Base-by-base conservation (phyloP, 2,888 invertebrate species). In the Drosophila lacicola region DNA sequence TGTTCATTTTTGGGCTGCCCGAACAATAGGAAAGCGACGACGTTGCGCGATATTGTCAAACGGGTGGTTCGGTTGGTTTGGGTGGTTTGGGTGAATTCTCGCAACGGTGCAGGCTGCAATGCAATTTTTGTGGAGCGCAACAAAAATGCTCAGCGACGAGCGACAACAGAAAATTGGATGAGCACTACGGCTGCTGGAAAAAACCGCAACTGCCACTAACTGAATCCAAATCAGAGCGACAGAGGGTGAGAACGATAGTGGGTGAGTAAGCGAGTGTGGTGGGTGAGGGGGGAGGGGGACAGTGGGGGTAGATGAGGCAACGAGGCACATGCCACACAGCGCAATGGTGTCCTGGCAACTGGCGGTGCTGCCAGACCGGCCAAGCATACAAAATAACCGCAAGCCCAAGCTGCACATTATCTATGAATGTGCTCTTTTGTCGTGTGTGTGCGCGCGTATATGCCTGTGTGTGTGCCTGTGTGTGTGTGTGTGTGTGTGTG, bases 371-470 rank as follows among this genome's bases (percentile, higher is more conserved):
- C 70, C 82, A 79, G 84, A 74, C 78, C 88, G 73, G 74, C 88
- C 74, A 81, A 89, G 88, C 85, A 85, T 89, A 89, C 85, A 84
- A 85, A 85, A 85, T 89, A 85, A 84, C 84, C 84, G 67, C 84
- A 86, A 89, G 74, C 88, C 89, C 74, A 78, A 74, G 89, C 89
- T 88, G 89, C 90, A 84, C 82, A 86, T 86, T 86, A 86, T 86
- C 86, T 86, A 86, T 89, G 89, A 88, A 88, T 89, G 89, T 84
- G 85, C 78, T 73, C 5, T 84, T 36, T 71, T 41, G 19, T 70
- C 57, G 45, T 65, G 14, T 44, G 29, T 25, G n/a, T 57, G 14
- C 39, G 21, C 46, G 29, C 55, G 19, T 44, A 29, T n/a, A 19
- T 33, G 34, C 25, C 25, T 19, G 34, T 36, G 29, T 25, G 37